These are phyloP conservation scores for Anguilla pacifica DNA, from an alignment of 2,797 vertebrate species.

Conservation along the genomic window DNA sequence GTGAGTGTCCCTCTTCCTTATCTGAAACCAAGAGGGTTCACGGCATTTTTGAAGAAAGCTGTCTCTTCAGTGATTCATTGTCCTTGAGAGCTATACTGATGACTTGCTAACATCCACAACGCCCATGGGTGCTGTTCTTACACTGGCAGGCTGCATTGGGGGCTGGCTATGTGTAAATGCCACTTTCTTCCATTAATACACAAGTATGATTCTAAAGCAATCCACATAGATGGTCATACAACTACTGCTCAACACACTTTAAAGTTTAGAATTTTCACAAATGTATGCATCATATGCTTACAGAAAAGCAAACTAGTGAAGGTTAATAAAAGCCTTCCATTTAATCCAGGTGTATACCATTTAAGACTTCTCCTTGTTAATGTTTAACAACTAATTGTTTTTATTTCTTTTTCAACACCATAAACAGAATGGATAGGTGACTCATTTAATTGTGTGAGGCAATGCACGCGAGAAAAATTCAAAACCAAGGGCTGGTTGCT, in stretches of 20 bases:
- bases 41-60: neutral
- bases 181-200: neutral
- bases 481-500: neutral
- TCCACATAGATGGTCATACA: neutral
- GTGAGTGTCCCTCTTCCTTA: neutral
- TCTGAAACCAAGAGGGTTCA: neutral
- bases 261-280: neutral
- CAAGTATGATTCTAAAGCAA: neutral
- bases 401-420: neutral
- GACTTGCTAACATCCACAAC: neutral
- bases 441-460: neutral
- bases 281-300: neutral
- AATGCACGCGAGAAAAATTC: neutral
- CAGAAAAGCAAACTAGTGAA: neutral
- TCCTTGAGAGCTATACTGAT: slow-evolving; percentile 14
- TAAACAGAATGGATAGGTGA: neutral
- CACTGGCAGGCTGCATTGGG: neutral
- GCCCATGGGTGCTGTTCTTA: neutral
- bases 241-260: neutral
- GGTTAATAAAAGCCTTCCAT: neutral
- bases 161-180: slow-evolving; percentile 5
- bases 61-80: neutral
- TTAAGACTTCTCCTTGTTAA: neutral
- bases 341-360: neutral
- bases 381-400: neutral